Percentiles rank a stretch among this genome's conserved stretches.
Conservation (phyloP, 2,888 invertebrate species). For the Sericinus montela region DNA sequence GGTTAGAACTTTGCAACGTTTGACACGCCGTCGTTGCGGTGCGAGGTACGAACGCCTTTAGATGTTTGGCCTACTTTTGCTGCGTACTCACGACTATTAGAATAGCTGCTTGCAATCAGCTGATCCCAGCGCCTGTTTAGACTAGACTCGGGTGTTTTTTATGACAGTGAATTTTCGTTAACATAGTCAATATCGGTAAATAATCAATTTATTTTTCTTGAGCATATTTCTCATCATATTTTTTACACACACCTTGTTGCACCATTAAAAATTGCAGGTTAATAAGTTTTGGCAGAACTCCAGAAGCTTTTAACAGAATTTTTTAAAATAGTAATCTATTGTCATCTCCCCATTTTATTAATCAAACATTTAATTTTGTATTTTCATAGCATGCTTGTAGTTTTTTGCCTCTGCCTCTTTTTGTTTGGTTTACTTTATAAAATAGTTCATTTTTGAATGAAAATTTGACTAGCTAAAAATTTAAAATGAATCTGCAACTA, state of each 20-base stretch:
- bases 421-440: no score
- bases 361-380: no score
- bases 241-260: neutral
- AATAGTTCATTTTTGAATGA: no score
- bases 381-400: no score
- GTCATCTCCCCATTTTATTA: no score
- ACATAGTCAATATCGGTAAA: constrained; percentile 1
- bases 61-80: constrained; percentile 75
- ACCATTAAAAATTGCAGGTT: no score
- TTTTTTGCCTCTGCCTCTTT: no score
- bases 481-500: no score
- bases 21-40: constrained; percentile 48
- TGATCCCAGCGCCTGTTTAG: constrained; percentile 49
- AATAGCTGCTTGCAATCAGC: constrained; percentile 74
- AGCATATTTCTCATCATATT: neutral
- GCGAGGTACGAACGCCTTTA: constrained; percentile 50
- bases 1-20: constrained; percentile 40
- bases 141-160: neutral
- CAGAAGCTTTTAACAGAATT: neutral
- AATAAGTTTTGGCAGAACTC: constrained; percentile 2
- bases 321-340: neutral
- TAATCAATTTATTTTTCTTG: no score
- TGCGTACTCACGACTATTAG: constrained; percentile 67
- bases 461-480: no score
- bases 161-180: neutral